Evolutionary conservation across 2,888 invertebrate species (phyloP).

Genomic region (Cheilosia urbana): DNA sequence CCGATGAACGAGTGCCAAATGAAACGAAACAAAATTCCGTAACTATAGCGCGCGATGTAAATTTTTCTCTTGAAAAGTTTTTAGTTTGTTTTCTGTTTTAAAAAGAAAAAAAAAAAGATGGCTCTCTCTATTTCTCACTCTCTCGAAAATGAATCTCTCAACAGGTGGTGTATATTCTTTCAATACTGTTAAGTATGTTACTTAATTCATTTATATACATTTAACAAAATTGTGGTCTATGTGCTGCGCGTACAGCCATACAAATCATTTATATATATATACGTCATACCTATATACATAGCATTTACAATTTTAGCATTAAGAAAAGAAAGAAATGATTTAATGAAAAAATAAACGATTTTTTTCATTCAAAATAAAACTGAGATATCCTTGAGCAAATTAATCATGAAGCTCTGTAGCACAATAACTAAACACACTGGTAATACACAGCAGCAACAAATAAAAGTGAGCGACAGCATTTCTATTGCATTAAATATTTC

Average conservation of each 20-base stretch:
- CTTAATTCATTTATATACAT: constrained; percentile 48
- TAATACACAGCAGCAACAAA: not conserved
- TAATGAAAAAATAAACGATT: constrained; percentile 75
- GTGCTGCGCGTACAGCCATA: constrained; percentile 43
- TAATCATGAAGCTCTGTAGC: constrained; percentile 71
- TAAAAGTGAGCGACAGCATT: not conserved
- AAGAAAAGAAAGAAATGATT: constrained; percentile 63
- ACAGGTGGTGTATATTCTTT: constrained; percentile 73
- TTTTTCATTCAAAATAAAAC: constrained; percentile 75
- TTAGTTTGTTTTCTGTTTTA: constrained; percentile 19
- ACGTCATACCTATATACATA: constrained; percentile 26
- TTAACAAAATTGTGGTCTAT: constrained; percentile 35
- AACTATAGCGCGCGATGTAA: constrained; percentile 9
- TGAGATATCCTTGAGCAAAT: constrained; percentile 66
- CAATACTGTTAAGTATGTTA: constrained; percentile 70
- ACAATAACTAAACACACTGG: constrained; percentile 57
- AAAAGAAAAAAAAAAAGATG: constrained; percentile 51
- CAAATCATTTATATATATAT: constrained; percentile 29
- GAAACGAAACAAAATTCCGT: not conserved
- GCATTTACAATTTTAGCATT: constrained; percentile 57
- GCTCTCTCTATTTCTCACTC: constrained; percentile 72
- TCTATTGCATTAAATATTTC: not conserved
- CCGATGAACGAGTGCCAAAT: not conserved
- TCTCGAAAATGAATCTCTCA: constrained; percentile 70
- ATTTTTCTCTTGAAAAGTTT: constrained; percentile 15